Evolutionary conservation across 2,113 vertebrate genomes (phyloP), one percentile per base, ranked within the genome.

Genomic region (Corythornis madagascariensis): DNA sequence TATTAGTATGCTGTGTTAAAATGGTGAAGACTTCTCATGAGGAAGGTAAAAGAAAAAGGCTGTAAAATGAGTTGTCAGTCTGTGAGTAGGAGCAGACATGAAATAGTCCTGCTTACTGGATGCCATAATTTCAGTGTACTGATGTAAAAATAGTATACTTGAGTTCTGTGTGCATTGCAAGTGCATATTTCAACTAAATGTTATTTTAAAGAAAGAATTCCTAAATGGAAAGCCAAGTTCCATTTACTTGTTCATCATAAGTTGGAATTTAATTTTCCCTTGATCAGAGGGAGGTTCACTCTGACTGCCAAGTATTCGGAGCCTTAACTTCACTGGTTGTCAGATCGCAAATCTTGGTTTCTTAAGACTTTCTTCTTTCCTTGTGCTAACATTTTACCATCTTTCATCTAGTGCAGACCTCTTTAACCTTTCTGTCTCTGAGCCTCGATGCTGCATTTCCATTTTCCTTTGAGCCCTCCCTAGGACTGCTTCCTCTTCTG

Each of bases 401-500:
- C 29, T 53, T 90, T 92, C 10, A 10, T 35, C 8, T 65, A 16
- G 9, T 40, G 24, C 33, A 69, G 45, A 35, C 14, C 26, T 53
- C 16, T 5, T 4, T 25, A 50, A 55, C 19, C 16, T 66, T 83
- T 67, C 56, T 48, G 38, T 6, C 15, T 7, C 42, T 31, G 40
- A 43, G 35, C 59, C 24, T 86, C 1, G 0, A 22, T 69, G 22
- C 56, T 71, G 11, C 4, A 7, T 20, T 53, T 63, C 6, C 2
- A 8, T 40, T 64, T 79, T 28, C 17, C n/a, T 79, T 8, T 1
- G 4, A 88, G 33, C 6, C 13, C 28, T 3, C 2, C 7, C 33
- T 1, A 0, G 16, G 9, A 63, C 18, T 74, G 12, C 16, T 20
- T 13, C 67, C 71, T 50, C 29, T 79, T 80, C 45, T 0, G 0